phyloP scores from a whole-genome alignment of 37 sponge, comb jelly and placozoan genomes.

The Beroe forskalii region DNA sequence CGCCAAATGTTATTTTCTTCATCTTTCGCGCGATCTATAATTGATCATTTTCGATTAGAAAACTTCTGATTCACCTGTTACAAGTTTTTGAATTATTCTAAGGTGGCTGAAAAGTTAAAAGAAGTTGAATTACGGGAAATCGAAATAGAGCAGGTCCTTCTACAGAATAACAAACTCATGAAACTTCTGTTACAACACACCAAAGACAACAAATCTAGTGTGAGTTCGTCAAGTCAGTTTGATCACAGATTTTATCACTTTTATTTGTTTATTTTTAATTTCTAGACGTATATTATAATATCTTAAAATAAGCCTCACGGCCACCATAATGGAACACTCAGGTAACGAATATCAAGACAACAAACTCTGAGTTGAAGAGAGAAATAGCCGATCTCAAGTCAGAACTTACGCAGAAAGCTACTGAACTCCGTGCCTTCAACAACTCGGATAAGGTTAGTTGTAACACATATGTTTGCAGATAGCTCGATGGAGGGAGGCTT shows the following conservation, averaged over 20 bases:
- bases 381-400: not conserved
- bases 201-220: not conserved
- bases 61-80: no score
- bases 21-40: no score
- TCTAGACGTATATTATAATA: no score
- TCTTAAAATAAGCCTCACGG: no score
- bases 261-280: no score
- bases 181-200: not conserved
- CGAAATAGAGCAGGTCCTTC: slow-evolving; percentile 6
- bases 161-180: slow-evolving; percentile 41
- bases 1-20: no score
- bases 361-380: not conserved
- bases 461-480: no score
- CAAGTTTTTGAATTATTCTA: no score
- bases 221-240: no score
- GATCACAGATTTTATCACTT: no score
- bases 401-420: not conserved
- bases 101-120: slow-evolving; percentile 10
- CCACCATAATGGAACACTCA: not conserved
- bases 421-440: not conserved
- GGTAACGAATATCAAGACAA: not conserved
- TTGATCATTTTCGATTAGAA: no score
- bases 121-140: not conserved
- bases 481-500: no score
- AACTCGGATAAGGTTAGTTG: slow-evolving; percentile 3